Conservation (phyloP, 1,140 invertebrate species). For the Euborellia annulipes region DNA sequence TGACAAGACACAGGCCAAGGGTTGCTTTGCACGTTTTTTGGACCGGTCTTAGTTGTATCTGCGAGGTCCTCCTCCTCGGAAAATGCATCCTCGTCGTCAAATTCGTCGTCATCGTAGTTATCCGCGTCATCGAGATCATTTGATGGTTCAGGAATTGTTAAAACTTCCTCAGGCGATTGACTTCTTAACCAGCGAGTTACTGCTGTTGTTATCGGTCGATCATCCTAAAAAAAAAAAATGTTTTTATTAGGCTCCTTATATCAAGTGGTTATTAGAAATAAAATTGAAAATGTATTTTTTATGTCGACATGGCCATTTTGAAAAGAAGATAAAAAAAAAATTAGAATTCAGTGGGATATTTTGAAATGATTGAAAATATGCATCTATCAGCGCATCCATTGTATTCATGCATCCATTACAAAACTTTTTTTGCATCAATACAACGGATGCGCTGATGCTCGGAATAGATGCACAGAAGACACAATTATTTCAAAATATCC, state of each 20-base stretch:
- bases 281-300: too few species aligned
- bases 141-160: constrained; percentile 12
- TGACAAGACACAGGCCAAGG: constrained; percentile 38
- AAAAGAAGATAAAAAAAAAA: too few species aligned
- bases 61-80: constrained; percentile 15
- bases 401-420: too few species aligned
- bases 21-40: constrained; percentile 39
- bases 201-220: constrained; percentile 26
- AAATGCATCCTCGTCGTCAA: constrained; percentile 14
- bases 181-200: constrained; percentile 28
- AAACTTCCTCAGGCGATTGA: constrained; percentile 9
- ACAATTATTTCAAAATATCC: too few species aligned
- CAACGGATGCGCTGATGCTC: too few species aligned
- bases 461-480: too few species aligned
- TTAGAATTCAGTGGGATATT: too few species aligned
- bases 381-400: too few species aligned
- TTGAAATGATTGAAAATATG: too few species aligned
- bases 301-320: too few species aligned
- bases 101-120: constrained; percentile 12
- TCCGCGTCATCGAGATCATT: constrained; percentile 8
- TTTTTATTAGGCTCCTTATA: not conserved
- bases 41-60: constrained; percentile 21
- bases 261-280: too few species aligned
- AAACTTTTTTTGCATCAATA: too few species aligned
- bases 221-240: not conserved